phyloP scores from a whole-genome alignment of 2,113 vertebrate genomes.

The Entelurus aequoreus region DNA sequence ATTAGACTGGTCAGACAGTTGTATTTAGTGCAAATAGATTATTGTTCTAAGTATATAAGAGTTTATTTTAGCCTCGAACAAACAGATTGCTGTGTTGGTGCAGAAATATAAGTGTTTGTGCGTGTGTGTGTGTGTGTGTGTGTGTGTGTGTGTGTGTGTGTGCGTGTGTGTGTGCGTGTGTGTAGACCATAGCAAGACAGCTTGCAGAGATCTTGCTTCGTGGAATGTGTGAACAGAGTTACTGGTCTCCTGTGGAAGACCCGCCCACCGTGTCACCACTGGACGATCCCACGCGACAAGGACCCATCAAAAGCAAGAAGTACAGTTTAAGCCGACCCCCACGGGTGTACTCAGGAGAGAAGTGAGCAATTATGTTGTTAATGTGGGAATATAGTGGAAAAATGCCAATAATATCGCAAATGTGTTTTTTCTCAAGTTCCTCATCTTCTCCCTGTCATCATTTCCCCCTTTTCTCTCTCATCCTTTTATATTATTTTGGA shows the following conservation, averaged over 20 bases:
- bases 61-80: neutral
- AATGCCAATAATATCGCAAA: constrained; percentile 9
- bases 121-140: constrained; percentile 18
- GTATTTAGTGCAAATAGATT: too few relatives aligned
- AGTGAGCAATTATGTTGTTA: constrained; percentile 68
- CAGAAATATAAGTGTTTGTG: neutral
- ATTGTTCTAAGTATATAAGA: too few relatives aligned
- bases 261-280: constrained; percentile 89
- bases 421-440: constrained; percentile 6
- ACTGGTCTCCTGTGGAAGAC: constrained; percentile 95
- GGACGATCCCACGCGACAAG: constrained; percentile 85
- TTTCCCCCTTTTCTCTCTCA: neutral
- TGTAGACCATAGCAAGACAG: constrained; percentile 94
- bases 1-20: too few relatives aligned
- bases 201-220: constrained; percentile 93
- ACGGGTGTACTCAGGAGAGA: constrained; percentile 92
- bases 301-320: constrained; percentile 78
- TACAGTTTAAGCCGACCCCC: constrained; percentile 84
- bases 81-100: constrained; percentile 11
- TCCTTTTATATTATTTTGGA: constrained; percentile 28
- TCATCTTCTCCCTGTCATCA: neutral
- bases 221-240: constrained; percentile 99
- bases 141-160: constrained; percentile 22
- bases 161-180: constrained; percentile 21
- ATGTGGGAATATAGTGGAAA: constrained; percentile 20